A percentile compares a stretch with the other conserved stretches of the same genome.
These are phyloP conservation scores for Gavia stellata DNA, from an alignment of 2,113 vertebrate species.

Conservation along the genomic window DNA sequence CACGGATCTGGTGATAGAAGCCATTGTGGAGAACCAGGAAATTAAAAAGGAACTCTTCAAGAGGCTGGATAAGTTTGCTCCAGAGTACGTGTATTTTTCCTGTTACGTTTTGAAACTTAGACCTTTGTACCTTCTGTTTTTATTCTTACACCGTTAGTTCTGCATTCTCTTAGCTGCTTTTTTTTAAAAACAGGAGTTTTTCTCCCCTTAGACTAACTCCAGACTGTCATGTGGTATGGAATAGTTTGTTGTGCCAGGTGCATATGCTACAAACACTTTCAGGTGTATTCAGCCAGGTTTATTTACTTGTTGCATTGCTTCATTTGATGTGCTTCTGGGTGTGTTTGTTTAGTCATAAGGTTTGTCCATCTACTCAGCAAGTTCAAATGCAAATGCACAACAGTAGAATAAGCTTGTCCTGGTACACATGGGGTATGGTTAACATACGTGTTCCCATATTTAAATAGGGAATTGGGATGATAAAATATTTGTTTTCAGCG, in stretches of 20 bases:
- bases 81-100: slow-evolving; percentile 77
- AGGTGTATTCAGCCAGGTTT: background rate
- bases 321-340: background rate
- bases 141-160: background rate
- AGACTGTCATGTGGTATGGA: background rate
- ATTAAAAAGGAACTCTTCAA: slow-evolving; percentile 89
- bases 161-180: background rate
- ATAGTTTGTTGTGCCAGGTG: background rate
- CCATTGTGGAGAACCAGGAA: slow-evolving; percentile 90
- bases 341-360: background rate
- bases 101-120: background rate
- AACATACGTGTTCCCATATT: background rate
- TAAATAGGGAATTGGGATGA: background rate
- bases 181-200: background rate
- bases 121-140: background rate
- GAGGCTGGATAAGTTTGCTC: slow-evolving; percentile 87
- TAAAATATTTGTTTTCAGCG: background rate
- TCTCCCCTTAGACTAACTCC: background rate
- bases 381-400: background rate
- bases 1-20: slow-evolving; percentile 91
- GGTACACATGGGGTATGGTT: background rate
- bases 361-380: background rate
- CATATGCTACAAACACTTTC: background rate
- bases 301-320: background rate
- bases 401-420: background rate